Percentiles rank a stretch among this genome's conserved stretches.
Conservation (phyloP, 2,113 vertebrate genomes). For the Pelobates fuscus region DNA sequence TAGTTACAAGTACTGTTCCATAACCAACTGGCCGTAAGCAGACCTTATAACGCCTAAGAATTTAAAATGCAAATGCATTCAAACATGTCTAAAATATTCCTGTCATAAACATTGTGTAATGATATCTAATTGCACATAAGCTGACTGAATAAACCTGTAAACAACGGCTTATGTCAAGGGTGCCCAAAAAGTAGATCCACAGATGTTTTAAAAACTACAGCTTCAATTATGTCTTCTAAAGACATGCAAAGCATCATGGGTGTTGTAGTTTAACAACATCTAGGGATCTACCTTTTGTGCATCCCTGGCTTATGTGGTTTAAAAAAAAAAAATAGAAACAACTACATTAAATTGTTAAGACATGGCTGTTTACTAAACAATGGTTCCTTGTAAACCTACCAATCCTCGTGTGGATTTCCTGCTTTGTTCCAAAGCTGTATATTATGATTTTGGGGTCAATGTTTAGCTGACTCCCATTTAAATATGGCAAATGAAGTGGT, state of each 20-base stretch:
- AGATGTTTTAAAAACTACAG: no score
- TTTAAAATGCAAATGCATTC: slow-evolving; percentile 37
- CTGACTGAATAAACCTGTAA: slow-evolving; percentile 11
- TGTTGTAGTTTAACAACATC: no score
- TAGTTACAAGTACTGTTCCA: slow-evolving; percentile 34
- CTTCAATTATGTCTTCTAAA: no score
- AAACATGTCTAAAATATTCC: neutral
- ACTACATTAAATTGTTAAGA: slow-evolving; percentile 6
- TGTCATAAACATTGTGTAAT: neutral
- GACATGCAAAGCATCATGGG: no score
- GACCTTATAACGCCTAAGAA: slow-evolving; percentile 43
- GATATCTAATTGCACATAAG: slow-evolving; percentile 5
- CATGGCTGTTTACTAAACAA: slow-evolving; percentile 12
- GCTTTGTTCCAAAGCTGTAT: neutral
- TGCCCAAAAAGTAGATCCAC: no score
- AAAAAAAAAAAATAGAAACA: neutral
- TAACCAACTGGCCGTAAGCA: slow-evolving; percentile 5
- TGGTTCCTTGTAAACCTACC: neutral
- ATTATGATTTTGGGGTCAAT: neutral
- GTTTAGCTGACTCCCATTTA: neutral
- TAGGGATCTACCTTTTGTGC: no score
- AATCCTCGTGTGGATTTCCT: neutral
- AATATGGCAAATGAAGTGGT: neutral
- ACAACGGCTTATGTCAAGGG: no score
- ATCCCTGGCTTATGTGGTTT: slow-evolving; percentile 20